These are phyloP conservation scores for Greenwoodochromis staneri DNA, from an alignment of 2,113 vertebrate genomes.

Conservation along the genomic window DNA sequence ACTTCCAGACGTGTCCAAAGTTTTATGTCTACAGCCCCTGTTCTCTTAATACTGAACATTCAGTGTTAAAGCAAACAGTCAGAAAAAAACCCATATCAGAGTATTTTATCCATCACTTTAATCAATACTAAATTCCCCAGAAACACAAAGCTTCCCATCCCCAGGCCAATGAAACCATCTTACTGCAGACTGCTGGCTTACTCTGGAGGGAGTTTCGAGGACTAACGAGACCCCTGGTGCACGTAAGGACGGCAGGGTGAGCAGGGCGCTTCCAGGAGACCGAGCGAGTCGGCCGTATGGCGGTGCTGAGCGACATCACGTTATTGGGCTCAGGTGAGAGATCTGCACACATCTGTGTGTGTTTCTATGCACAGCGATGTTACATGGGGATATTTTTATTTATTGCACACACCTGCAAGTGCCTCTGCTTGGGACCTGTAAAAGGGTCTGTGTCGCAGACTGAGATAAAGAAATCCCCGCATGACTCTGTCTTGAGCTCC, in stretches of 20 bases:
- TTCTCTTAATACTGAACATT: not conserved
- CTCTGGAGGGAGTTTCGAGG: constrained; percentile 52
- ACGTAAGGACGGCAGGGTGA: constrained; percentile 83
- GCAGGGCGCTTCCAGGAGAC: constrained; percentile 63
- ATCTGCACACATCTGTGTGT: constrained; percentile 78
- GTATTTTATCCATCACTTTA: not conserved
- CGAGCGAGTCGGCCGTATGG: constrained; percentile 75
- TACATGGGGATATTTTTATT: constrained; percentile 79
- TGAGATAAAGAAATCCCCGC: constrained; percentile 67
- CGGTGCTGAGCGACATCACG: constrained; percentile 76
- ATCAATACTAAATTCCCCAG: constrained; percentile 11
- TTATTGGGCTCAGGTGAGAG: constrained; percentile 89
- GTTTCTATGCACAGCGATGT: not conserved
- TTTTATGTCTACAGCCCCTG: constrained; percentile 6
- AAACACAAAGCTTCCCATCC: not conserved
- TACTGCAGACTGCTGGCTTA: constrained; percentile 67
- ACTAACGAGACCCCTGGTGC: constrained; percentile 92
- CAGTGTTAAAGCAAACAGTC: not conserved
- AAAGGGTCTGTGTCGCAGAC: constrained; percentile 77
- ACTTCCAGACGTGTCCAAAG: constrained; percentile 30
- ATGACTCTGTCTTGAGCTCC: constrained; percentile 49
- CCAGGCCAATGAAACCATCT: constrained; percentile 10
- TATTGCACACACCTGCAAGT: constrained; percentile 89
- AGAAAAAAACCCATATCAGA: not conserved
- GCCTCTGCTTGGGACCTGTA: constrained; percentile 84